Evolutionary conservation across 2,113 vertebrate species (phyloP).

Genomic region (Leucopternis melanops): DNA sequence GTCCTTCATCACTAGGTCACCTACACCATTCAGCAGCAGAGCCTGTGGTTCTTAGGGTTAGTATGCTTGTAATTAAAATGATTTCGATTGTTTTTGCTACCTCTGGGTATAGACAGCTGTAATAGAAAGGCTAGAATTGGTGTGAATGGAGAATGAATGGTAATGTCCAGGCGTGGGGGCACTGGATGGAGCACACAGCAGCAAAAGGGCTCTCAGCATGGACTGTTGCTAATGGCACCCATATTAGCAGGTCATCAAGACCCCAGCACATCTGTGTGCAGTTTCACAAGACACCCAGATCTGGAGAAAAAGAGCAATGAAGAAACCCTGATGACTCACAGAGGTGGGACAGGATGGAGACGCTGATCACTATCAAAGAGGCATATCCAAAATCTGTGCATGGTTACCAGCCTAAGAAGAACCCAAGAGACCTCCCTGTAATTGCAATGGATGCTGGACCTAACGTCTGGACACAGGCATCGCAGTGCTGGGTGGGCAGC

Average conservation of each 20-base stretch:
- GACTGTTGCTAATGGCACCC: background rate
- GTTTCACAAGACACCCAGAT: background rate
- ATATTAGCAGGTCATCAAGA: background rate
- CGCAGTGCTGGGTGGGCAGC: background rate
- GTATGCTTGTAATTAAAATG: background rate
- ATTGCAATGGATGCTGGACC: background rate
- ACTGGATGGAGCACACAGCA: background rate
- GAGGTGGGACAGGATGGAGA: background rate
- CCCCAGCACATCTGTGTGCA: too few species aligned
- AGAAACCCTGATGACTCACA: background rate
- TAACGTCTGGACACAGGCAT: fast-evolving
- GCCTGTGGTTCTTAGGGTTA: background rate
- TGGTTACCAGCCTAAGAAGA: background rate
- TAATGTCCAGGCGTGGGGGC: background rate
- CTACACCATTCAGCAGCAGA: background rate
- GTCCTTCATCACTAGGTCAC: background rate
- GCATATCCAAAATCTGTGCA: background rate
- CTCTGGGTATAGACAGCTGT: background rate
- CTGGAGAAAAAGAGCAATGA: background rate
- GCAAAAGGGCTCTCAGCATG: background rate
- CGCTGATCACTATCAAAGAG: background rate
- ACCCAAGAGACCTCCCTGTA: background rate
- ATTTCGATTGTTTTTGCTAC: background rate
- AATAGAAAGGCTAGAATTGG: background rate
- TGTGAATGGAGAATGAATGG: background rate